phyloP scores from a whole-genome alignment of 2,797 vertebrate species.

The Syndactyla subalaris region DNA sequence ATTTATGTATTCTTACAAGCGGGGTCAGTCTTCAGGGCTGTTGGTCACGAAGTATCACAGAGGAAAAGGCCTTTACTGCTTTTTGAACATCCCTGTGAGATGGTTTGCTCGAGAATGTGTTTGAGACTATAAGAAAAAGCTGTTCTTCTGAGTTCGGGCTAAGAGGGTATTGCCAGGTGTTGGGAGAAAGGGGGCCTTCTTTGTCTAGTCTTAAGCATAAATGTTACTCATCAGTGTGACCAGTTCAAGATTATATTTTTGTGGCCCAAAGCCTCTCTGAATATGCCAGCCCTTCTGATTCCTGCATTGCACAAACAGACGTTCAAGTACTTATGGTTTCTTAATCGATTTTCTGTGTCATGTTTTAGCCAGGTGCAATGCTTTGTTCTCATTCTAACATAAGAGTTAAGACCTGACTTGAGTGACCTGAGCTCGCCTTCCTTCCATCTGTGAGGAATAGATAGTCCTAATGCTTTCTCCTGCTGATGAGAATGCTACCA shows the following conservation, averaged over 20 bases:
- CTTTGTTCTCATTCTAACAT: not conserved
- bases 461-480: not conserved
- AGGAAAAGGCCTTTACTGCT: not conserved
- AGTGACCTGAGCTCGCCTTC: not conserved
- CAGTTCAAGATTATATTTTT: not conserved
- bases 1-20: not conserved
- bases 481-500: not conserved
- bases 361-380: not conserved
- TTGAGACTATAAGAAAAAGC: not conserved
- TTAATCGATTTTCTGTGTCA: rapidly evolving
- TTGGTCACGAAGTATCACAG: not conserved
- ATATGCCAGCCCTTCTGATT: not conserved
- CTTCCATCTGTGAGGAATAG: not conserved
- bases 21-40: not conserved
- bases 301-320: not conserved
- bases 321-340: not conserved
- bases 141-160: not conserved
- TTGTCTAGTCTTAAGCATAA: not conserved
- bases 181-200: not conserved
- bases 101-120: not conserved
- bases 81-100: not conserved
- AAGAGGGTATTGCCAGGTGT: not conserved
- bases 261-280: not conserved
- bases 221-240: not conserved
- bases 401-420: not conserved